Percentiles rank a stretch among this genome's conserved stretches.
These are phyloP conservation scores for Macroramphosus scolopax DNA, from an alignment of 2,797 vertebrate species.

Conservation along the genomic window DNA sequence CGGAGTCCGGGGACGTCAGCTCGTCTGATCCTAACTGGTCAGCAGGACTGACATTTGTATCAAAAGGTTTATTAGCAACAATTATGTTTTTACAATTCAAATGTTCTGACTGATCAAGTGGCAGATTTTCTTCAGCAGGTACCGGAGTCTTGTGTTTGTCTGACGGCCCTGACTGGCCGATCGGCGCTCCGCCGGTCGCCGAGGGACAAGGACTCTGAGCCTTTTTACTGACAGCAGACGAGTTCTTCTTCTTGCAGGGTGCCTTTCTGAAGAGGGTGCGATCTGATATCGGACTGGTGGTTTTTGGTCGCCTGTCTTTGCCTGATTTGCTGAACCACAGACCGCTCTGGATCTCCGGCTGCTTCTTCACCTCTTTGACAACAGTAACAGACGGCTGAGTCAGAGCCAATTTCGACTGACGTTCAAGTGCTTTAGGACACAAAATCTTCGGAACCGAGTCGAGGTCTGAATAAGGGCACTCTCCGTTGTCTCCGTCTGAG, in stretches of 20 bases:
- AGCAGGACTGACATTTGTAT: conserved; percentile 3
- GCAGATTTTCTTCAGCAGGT: conserved; percentile 25
- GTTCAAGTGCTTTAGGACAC: conserved; percentile 78
- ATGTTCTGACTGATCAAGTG: conserved; percentile 33
- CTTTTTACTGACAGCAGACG: conserved; percentile 57
- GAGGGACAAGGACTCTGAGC: conserved; percentile 10
- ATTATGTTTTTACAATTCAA: conserved; percentile 43
- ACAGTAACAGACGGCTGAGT: conserved; percentile 38
- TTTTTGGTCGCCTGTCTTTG: conserved; percentile 75
- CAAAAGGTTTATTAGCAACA: conserved; percentile 10
- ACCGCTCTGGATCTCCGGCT: conserved; percentile 70
- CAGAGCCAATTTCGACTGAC: conserved; percentile 45
- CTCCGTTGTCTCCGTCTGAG: conserved; percentile 44
- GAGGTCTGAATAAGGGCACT: conserved; percentile 78
- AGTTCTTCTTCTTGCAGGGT: conserved; percentile 71
- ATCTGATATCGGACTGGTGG: conserved; percentile 67
- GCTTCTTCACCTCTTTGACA: conserved; percentile 72
- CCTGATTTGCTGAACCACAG: conserved; percentile 81
- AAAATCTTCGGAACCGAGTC: conserved; percentile 81
- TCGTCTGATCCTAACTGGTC: conserved; percentile 31
- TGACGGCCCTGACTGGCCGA: conserved; percentile 26
- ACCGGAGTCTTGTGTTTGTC: conserved; percentile 38
- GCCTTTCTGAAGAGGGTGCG: conserved; percentile 73
- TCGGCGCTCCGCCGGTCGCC: conserved; percentile 1
- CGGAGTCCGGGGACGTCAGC: conserved; percentile 12